Base-by-base conservation (phyloP, 2,113 vertebrate species). In the Eubucco bourcierii region DNA sequence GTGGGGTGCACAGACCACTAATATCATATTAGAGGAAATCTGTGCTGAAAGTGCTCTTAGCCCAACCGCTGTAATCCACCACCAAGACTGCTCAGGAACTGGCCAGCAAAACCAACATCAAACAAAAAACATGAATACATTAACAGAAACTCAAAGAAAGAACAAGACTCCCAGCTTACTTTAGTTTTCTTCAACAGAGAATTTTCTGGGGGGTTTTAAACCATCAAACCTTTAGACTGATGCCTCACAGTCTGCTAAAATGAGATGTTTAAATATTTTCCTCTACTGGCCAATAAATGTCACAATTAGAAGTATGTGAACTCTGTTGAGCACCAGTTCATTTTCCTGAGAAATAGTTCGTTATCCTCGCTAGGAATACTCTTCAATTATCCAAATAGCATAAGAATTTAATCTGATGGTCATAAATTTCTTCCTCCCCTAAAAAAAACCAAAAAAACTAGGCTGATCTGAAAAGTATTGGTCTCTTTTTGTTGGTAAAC, bases 191-290 rank as follows among this genome's bases (percentile, higher is more conserved):
- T 79, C 9, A 4, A 64, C 84, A 78, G 8, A 28, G 4, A 83
- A 59, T 4, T 53, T 91, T 67, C 19, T 64, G 20, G 1, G 8
- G 14, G 18, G 4, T 28, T 88, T 76, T 20, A 28, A 88, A 60
- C 0, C 3, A 15, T 12, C 2, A 52, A 0, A 25, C 50, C 50
- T 52, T 66, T 90, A 17, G 2, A 71, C 74, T 34, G 56, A 39
- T 59, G 47, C 41, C 76, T 91, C 24, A 77, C 12, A 53, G 29
- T 34, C 25, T 10, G 55, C 9, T 34, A 80, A 88, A 91, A 90
- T 46, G 5, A 58, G 19, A 46, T 10, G 1, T 77, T 61, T 59
- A 70, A 76, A 37, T 76, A 60, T 66, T 80, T 94, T 91, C n/a
- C 19, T 61, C 16, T 80, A 3, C 9, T 46, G 65, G 18, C 3